Conservation (phyloP, 2,113 vertebrate species). For the Thomomys bottae region DNA sequence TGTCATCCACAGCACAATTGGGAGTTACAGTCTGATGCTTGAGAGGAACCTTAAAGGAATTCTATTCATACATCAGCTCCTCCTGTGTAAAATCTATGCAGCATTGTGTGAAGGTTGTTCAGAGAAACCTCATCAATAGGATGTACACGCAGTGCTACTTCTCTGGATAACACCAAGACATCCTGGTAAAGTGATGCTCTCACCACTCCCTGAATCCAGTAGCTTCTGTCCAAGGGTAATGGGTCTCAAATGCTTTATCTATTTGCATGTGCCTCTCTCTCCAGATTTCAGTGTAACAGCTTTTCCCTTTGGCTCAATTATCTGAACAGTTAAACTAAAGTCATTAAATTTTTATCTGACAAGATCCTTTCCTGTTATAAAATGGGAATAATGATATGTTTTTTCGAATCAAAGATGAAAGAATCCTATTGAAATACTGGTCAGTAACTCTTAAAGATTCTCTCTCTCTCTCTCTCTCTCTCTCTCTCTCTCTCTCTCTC, state of each 20-base stretch:
- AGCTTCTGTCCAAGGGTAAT: not conserved
- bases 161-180: not conserved
- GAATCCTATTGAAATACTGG: too few species aligned
- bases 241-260: not conserved
- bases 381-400: too few species aligned
- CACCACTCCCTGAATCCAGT: not conserved
- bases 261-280: not conserved
- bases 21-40: not conserved
- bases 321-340: not conserved
- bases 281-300: not conserved
- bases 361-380: too few species aligned
- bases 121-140: not conserved
- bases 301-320: too few species aligned
- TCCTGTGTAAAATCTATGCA: not conserved
- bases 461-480: too few species aligned
- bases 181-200: not conserved
- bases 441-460: too few species aligned
- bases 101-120: too few species aligned
- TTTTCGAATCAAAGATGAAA: too few species aligned
- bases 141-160: not conserved
- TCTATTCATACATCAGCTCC: not conserved
- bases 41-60: not conserved
- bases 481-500: too few species aligned
- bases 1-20: not conserved
- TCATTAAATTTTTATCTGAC: not conserved